phyloP scores from a whole-genome alignment of 2,797 vertebrate species.

The Malacoraja senta region DNA sequence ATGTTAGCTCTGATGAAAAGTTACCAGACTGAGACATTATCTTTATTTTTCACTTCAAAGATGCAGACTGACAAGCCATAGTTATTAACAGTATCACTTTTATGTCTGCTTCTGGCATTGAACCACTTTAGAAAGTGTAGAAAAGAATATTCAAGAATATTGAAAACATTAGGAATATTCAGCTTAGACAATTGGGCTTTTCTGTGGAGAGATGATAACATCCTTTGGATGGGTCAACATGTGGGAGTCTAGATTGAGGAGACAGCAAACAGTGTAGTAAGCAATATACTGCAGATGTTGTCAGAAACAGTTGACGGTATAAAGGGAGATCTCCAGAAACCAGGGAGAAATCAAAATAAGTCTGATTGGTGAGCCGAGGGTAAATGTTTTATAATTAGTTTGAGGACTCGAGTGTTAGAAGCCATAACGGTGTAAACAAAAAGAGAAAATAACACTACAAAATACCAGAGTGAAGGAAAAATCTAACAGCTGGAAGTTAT shows the following conservation, averaged over 20 bases:
- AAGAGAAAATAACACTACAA: neutral
- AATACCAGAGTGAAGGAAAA: neutral
- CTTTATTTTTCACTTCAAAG: neutral
- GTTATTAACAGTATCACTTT: neutral
- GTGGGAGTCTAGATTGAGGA: neutral
- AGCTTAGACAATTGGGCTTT: neutral
- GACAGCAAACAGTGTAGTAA: neutral
- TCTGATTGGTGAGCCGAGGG: no score
- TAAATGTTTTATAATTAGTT: neutral
- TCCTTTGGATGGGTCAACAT: no score
- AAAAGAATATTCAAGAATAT: neutral
- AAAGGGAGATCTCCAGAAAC: neutral
- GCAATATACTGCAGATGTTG: neutral
- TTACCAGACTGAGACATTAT: no score
- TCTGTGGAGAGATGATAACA: neutral
- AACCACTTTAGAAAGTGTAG: neutral
- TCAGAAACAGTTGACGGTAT: neutral
- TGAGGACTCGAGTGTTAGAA: neutral
- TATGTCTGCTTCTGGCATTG: neutral
- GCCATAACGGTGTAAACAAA: neutral
- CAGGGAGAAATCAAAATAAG: neutral
- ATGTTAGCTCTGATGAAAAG: neutral
- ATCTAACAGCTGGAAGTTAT: neutral
- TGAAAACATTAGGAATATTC: neutral
- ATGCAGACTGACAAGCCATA: neutral